A percentile compares a stretch with the other conserved stretches of the same genome.
Evolutionary conservation across 2,888 invertebrate species (phyloP).

Genomic region (Coleophora deauratella): DNA sequence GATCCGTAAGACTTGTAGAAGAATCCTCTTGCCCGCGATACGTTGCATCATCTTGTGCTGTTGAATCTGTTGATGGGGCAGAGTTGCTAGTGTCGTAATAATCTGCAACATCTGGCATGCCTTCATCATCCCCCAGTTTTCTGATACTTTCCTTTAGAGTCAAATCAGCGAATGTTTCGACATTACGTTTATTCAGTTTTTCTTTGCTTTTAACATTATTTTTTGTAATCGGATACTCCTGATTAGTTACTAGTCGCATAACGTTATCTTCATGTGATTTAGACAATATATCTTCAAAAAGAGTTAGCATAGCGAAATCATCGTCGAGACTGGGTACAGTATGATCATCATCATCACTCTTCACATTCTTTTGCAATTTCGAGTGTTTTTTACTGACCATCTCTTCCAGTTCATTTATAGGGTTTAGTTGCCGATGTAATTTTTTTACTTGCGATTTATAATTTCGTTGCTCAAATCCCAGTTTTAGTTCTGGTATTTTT

Average conservation of each 20-base stretch:
- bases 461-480: background rate
- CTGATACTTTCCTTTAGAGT: slow-evolving; percentile 20
- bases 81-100: background rate
- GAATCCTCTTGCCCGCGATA: background rate
- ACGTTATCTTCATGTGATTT: slow-evolving; percentile 36
- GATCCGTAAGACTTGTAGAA: slow-evolving; percentile 19
- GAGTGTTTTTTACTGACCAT: slow-evolving; percentile 1
- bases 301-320: slow-evolving; percentile 35
- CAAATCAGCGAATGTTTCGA: slow-evolving; percentile 22
- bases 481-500: background rate
- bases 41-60: background rate
- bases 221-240: slow-evolving; percentile 9
- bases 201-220: slow-evolving; percentile 3
- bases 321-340: slow-evolving; percentile 20
- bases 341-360: background rate
- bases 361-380: background rate
- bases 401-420: slow-evolving; percentile 5
- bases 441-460: background rate
- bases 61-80: background rate
- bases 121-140: slow-evolving; percentile 21
- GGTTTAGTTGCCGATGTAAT: background rate
- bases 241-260: slow-evolving; percentile 27
- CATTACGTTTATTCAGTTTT: slow-evolving; percentile 23
- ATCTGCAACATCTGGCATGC: slow-evolving; percentile 21
- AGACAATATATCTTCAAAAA: slow-evolving; percentile 36